These are phyloP conservation scores for Netelia inedita DNA, from an alignment of 2,888 invertebrate species.

Conservation along the genomic window DNA sequence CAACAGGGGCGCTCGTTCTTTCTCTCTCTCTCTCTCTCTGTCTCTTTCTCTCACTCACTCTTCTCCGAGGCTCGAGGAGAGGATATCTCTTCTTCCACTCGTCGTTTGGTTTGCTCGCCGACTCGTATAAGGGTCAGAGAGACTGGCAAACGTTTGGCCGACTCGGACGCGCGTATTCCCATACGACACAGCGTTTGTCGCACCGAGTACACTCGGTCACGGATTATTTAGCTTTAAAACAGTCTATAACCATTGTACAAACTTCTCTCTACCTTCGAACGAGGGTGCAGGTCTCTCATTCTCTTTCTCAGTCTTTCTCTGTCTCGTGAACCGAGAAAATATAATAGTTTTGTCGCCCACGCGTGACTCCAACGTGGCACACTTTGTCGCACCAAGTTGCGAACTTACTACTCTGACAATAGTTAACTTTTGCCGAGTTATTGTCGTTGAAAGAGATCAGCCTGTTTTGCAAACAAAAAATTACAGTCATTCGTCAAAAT, in stretches of 20 bases:
- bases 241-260: neutral
- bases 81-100: slow-evolving; percentile 59
- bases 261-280: slow-evolving; percentile 39
- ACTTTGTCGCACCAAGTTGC: slow-evolving; percentile 56
- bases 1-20: slow-evolving; percentile 53
- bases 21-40: slow-evolving; percentile 52
- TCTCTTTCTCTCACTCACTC: slow-evolving; percentile 56
- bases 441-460: slow-evolving; percentile 26
- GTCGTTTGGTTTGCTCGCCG: slow-evolving; percentile 48
- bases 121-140: slow-evolving; percentile 29
- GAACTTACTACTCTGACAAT: slow-evolving; percentile 6
- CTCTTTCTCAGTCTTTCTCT: slow-evolving; percentile 23
- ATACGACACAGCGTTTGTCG: neutral
- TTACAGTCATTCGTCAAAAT: neutral
- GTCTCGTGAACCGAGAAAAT: slow-evolving; percentile 34
- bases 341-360: slow-evolving; percentile 63
- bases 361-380: slow-evolving; percentile 57
- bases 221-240: slow-evolving; percentile 63
- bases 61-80: slow-evolving; percentile 36
- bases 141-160: slow-evolving; percentile 17
- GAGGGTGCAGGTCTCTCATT: slow-evolving; percentile 33
- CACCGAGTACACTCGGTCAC: slow-evolving; percentile 53
- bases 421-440: slow-evolving; percentile 30
- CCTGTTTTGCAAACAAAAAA: slow-evolving; percentile 12
- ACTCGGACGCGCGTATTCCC: slow-evolving; percentile 5